Conservation (phyloP, 2,113 vertebrate genomes). For the Silurus meridionalis region DNA sequence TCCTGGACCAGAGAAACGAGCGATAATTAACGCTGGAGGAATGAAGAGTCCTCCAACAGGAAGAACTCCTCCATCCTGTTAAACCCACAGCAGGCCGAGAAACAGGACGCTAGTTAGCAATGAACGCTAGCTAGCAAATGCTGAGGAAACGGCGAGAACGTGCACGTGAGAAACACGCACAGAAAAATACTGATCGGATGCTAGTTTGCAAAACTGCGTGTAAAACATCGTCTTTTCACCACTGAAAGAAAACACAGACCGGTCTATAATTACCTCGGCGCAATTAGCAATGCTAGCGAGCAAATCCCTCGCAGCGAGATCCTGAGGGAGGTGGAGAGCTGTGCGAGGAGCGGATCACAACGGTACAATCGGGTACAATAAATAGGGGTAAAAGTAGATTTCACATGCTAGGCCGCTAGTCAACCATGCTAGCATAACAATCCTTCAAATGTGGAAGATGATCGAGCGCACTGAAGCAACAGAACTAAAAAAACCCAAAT, state of each 20-base stretch:
- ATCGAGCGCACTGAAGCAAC: not conserved
- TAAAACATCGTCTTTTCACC: too few relatives aligned
- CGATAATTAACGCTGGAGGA: not conserved
- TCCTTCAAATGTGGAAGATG: not conserved
- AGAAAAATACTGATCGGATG: not conserved
- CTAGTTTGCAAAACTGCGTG: not conserved
- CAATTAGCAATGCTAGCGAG: conserved; percentile 1
- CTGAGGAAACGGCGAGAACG: not conserved
- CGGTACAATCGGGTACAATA: too few relatives aligned
- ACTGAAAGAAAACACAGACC: not conserved
- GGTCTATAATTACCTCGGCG: not conserved
- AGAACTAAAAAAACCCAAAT: not conserved
- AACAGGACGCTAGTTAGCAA: not conserved
- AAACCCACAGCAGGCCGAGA: not conserved
- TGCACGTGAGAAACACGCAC: too few relatives aligned
- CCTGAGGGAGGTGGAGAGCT: too few relatives aligned
- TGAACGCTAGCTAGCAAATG: not conserved
- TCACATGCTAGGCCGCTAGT: not conserved
- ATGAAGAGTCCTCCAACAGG: not conserved
- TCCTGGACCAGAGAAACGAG: not conserved
- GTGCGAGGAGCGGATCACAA: too few relatives aligned
- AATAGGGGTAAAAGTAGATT: not conserved
- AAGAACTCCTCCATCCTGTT: not conserved
- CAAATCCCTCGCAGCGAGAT: not conserved
- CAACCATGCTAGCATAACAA: not conserved